Evolutionary conservation across 1,140 invertebrate genomes (phyloP), one percentile per base, ranked within the genome.

Genomic region (Aleiodes sp.): DNA sequence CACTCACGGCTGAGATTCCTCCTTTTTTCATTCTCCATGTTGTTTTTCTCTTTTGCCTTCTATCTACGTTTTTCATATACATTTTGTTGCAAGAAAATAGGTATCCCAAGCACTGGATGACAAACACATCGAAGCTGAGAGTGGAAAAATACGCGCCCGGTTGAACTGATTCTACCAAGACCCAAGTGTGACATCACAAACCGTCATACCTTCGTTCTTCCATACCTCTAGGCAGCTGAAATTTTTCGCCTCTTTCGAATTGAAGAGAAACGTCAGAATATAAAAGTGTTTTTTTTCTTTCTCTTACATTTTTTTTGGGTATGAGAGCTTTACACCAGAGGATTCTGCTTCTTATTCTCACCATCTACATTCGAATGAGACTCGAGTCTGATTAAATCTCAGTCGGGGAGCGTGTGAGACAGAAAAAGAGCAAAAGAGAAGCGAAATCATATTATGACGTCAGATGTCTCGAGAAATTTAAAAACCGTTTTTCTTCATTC

Each of bases 1-100:
- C 46, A 52, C 46, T 52, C 46, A 52, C 26, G 46, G 46, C 46
- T 52, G 46, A 52, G 46, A 52, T 52, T 52, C 26, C 46, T 52
- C 26, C 16, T 52, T 4, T 2, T 26, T 52, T 21, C 2, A n/a
- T n/a, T n/a, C n/a, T n/a, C n/a, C n/a, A n/a, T n/a, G n/a, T n/a
- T 24, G 46, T 52, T 52, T 52, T 16, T 14, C 8, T 52, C 21
- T 24, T 52, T 24, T 21, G 2, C 21, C 4, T n/a, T n/a, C n/a
- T n/a, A n/a, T n/a, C n/a, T n/a, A n/a, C n/a, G n/a, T n/a, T n/a
- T n/a, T n/a, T n/a, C 21, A 26, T 26, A 26, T 26, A 52, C 46
- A 52, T 52, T 52, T 52, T 9, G 46, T 52, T 52, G 46, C n/a
- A n/a, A 6, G 16, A 52, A 52, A 52, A 52, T 52, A n/a, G n/a